Evolutionary conservation across 2,888 invertebrate genomes (phyloP).

Genomic region (Autographa pulchrina): DNA sequence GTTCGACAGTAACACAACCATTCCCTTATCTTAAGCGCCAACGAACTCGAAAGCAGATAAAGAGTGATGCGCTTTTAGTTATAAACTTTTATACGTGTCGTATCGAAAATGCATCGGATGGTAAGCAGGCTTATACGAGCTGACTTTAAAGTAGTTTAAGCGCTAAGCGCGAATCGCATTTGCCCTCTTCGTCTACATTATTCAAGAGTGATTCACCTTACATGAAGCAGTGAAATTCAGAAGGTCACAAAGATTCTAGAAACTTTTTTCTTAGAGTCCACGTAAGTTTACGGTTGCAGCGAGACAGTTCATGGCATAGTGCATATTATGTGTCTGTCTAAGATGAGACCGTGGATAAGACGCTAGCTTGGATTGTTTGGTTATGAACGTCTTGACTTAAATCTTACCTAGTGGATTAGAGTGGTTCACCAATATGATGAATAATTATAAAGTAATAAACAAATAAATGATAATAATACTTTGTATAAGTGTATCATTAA

Average conservation of each 20-base stretch:
- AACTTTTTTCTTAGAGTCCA: neutral
- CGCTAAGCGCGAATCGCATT: conserved; percentile 76
- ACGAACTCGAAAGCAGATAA: conserved; percentile 55
- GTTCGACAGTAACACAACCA: conserved; percentile 35
- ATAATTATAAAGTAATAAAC: too few relatives aligned
- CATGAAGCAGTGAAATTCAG: conserved; percentile 54
- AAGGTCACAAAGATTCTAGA: conserved; percentile 41
- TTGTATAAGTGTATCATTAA: too few relatives aligned
- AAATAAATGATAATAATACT: too few relatives aligned
- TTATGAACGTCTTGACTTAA: too few relatives aligned
- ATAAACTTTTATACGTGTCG: conserved; percentile 76
- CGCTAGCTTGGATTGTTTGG: too few relatives aligned
- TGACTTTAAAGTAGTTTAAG: conserved; percentile 81
- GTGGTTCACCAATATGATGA: too few relatives aligned
- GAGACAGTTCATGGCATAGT: neutral
- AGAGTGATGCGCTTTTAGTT: conserved; percentile 67
- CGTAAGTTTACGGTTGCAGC: neutral
- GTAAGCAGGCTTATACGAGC: conserved; percentile 78
- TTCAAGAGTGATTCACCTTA: conserved; percentile 61
- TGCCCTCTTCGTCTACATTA: conserved; percentile 69
- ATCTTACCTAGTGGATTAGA: too few relatives aligned
- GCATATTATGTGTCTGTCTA: neutral
- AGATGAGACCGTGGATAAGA: neutral
- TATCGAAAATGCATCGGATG: conserved; percentile 80
- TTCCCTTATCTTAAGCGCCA: conserved; percentile 54